These are phyloP conservation scores for Lampropteryx suffumata DNA, from an alignment of 2,888 invertebrate species.

Conservation along the genomic window DNA sequence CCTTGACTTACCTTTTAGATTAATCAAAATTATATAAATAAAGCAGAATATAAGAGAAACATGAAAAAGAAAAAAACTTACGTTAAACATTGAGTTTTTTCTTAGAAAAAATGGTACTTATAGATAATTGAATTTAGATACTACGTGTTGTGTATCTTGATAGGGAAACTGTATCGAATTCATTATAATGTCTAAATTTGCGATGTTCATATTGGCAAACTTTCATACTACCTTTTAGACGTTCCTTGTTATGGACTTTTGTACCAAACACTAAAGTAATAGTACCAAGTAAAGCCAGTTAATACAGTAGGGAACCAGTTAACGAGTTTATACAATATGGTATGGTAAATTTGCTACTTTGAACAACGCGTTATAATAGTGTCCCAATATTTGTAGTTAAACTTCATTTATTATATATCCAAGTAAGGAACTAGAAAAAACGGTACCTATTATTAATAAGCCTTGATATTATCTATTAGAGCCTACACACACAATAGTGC, in stretches of 20 bases:
- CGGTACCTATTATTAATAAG: constrained; percentile 71
- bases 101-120: constrained; percentile 7
- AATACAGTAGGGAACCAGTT: no score
- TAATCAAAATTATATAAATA: neutral
- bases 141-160: neutral
- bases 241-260: no score
- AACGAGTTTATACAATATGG: neutral
- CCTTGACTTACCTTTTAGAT: neutral
- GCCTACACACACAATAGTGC: constrained; percentile 65
- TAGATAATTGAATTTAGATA: constrained; percentile 14
- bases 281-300: no score
- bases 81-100: neutral
- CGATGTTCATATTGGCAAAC: neutral
- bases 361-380: constrained; percentile 1
- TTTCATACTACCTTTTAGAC: neutral
- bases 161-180: constrained; percentile 19
- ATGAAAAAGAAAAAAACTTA: no score
- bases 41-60: no score
- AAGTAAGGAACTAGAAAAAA: constrained; percentile 48
- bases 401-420: constrained; percentile 31
- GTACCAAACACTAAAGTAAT: no score
- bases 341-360: neutral
- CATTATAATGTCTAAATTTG: constrained; percentile 1
- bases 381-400: constrained; percentile 26
- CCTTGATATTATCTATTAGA: constrained; percentile 63